phyloP scores from a whole-genome alignment of 2,888 invertebrate genomes.

The Tachina fera region DNA sequence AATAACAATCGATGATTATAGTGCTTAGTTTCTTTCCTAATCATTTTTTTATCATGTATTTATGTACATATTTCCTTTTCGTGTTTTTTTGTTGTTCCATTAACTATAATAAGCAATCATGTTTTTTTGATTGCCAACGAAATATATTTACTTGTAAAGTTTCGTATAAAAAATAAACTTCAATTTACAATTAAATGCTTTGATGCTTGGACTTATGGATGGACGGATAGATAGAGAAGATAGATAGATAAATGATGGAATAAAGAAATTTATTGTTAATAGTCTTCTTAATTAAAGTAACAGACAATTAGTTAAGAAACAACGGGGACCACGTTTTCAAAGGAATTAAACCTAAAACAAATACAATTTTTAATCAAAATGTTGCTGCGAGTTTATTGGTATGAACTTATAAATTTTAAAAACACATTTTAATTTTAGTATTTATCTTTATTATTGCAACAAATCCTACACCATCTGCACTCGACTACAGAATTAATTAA shows the following conservation, averaged over 20 bases:
- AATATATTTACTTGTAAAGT: conserved; percentile 13
- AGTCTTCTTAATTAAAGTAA: conserved; percentile 15
- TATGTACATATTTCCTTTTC: conserved; percentile 9
- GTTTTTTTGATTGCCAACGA: conserved; percentile 33
- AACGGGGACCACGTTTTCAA: background rate
- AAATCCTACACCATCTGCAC: too few relatives aligned
- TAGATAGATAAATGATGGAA: background rate
- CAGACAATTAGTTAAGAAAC: background rate
- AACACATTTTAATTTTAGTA: too few relatives aligned
- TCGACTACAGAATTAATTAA: too few relatives aligned
- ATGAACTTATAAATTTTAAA: too few relatives aligned
- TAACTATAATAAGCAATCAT: conserved; percentile 27
- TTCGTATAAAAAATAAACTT: conserved; percentile 17
- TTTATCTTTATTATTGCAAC: too few relatives aligned
- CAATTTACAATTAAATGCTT: conserved; percentile 47
- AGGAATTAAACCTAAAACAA: background rate
- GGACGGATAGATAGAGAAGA: background rate
- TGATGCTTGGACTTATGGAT: conserved; percentile 27
- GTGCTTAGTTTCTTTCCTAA: conserved; percentile 31
- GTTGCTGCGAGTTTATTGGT: too few relatives aligned
- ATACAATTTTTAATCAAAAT: background rate
- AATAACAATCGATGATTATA: conserved; percentile 25
- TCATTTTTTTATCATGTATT: conserved; percentile 18
- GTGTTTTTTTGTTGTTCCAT: conserved; percentile 11
- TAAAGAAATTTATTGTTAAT: conserved; percentile 22